Evolutionary conservation across 2,113 vertebrate species (phyloP), one percentile per base, ranked within the genome.

Genomic region (Diphyllodes magnificus): DNA sequence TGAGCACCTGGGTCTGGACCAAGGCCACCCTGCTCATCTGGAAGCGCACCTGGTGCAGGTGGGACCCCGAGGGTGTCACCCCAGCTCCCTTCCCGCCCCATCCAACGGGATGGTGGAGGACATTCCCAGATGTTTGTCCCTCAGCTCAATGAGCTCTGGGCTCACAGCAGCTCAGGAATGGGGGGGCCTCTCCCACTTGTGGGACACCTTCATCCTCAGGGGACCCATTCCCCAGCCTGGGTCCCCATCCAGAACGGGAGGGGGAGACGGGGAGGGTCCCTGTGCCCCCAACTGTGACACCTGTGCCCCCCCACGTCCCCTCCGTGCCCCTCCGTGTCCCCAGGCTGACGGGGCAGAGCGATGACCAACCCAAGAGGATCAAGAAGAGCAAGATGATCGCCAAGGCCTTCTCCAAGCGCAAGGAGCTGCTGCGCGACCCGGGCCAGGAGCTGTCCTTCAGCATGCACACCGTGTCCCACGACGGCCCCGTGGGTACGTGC

Each of bases 1-100:
- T 99, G 99, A 99, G 99, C 94, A 99, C 99, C 82, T 99, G 99
- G 99, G 99, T 99, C 49, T 99, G 99, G 99, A 99, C 99, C 94
- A 99, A 99, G 93, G 99, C 99, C 94, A 99, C 99, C 4, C 97
- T 99, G 85, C 99, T 99, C 93, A 99, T 99, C 96, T 99, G 99
- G 99, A 99, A 98, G 95, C 98, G 99, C 51, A 99, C 99, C 86
- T 99, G 99, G 99, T 99, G 98, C 98, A 99, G 98, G 99, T 99
- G 91, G 75, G 96, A 61, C 47, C 24, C 63, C 1, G 1, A 16
- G 56, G 63, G 19, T 9, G 68, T 72, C 71, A 22, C 59, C 59
- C 11, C 31, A 14, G 18, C 39, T 76, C 45, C 1, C 25, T 24
- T 71, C n/a, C 47, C 10, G 15, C n/a, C 31, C 39, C 33, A 7